Base-by-base conservation (phyloP, 1,140 invertebrate species). In the Aphelenchoides avenae region DNA sequence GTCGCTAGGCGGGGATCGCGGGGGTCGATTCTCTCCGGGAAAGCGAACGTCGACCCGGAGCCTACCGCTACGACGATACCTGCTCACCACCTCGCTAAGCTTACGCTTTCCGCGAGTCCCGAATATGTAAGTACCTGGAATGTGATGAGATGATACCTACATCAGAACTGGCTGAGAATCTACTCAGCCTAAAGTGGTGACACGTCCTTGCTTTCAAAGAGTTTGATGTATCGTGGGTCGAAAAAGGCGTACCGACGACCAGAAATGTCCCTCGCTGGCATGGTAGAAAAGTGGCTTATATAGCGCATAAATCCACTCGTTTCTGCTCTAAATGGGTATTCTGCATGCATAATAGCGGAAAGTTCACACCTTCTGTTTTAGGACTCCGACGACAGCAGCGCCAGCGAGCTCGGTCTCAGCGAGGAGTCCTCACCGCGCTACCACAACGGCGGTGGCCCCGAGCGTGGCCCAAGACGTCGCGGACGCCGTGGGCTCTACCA, bases 1-100 rank as follows among this genome's bases (percentile, higher is more conserved):
- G 54, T 61, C 13, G 47, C 64, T 22, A 30, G 71, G 46, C 40
- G 71, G 5, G 71, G 71, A 13, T 74, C 71, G n/a, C 58, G 71
- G 33, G 71, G 71, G 15, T 77, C 75, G 5, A 74, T 74, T 46
- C 37, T 77, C 5, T 77, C 75, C 37, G 71, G 71, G 22, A 73
- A 71, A 41, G 71, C 71, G 9, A 70, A 68, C 39, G 68, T 73
- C 4, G 73, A 73, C 30, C 61, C 68, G 5, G 65, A 68, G 40
- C 62, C 57, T 18, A 27, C 31, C 9, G 36, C 57, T 13, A 52
- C 65, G 11, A 77, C 71, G 4, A 77, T 74, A 51, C 68, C 71
- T 4, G 54, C 74, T 13, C 71, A 75, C 41, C 75, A 74, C 31
- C 55, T 77, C 18, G 75, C 71, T 26, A 61, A 75, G 43, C 52